Percentiles rank a stretch among this genome's conserved stretches.
These are phyloP conservation scores for Eucidaris tribuloides DNA, from an alignment of 35 echinoderm and acorn worm genomes.

Conservation along the genomic window DNA sequence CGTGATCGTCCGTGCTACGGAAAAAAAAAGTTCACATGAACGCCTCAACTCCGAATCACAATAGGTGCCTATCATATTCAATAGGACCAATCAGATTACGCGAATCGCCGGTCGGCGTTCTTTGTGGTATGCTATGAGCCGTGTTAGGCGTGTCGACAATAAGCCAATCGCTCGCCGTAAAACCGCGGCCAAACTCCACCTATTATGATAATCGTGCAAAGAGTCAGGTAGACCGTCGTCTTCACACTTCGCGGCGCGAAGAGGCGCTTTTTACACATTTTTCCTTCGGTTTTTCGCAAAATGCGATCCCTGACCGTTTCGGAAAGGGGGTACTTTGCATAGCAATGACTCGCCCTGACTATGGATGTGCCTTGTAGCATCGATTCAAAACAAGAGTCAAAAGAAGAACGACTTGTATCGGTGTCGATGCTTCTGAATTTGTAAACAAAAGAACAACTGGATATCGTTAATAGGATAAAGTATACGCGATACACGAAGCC, in stretches of 20 bases:
- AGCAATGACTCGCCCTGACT: no score
- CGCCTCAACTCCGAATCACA: constrained; percentile 32
- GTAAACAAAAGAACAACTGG: constrained; percentile 2
- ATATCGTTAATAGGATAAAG: constrained; percentile 25
- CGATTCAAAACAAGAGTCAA: no score
- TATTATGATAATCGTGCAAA: constrained; percentile 22
- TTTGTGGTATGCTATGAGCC: constrained; percentile 44
- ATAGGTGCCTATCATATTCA: constrained; percentile 56
- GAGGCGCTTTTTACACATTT: no score
- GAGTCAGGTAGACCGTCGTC: no score
- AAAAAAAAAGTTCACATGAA: constrained; percentile 44
- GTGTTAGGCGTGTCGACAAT: not conserved
- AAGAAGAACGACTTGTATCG: not conserved
- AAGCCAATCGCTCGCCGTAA: not conserved
- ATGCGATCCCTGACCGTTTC: no score
- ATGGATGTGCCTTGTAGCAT: no score
- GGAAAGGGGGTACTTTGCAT: no score
- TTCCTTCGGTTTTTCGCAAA: no score
- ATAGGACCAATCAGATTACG: constrained; percentile 60
- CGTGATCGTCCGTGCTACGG: no score
- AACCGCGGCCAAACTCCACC: not conserved
- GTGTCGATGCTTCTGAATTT: constrained; percentile 21
- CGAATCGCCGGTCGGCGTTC: constrained; percentile 32
- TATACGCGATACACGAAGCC: no score
- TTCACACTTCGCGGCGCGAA: no score